phyloP scores from a whole-genome alignment of 2,113 vertebrate species.

The Crypturellus undulatus region DNA sequence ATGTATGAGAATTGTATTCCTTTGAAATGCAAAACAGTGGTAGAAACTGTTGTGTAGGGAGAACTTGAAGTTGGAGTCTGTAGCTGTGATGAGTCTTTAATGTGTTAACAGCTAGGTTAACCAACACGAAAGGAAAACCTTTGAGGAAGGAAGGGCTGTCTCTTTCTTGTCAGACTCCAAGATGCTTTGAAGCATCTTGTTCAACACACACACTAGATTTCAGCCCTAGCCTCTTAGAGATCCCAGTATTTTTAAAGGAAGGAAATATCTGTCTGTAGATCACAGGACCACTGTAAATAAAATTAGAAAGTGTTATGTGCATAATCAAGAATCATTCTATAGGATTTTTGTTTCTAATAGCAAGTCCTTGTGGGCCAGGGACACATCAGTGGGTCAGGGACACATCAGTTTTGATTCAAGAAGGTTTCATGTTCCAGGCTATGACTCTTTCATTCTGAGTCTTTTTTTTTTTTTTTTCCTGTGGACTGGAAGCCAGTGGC shows the following conservation, averaged over 20 bases:
- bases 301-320: not conserved
- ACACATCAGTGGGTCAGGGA: not conserved
- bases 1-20: not conserved
- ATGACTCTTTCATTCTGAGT: not conserved
- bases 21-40: not conserved
- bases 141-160: not conserved
- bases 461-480: not conserved
- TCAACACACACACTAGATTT: not conserved
- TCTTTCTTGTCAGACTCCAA: not conserved
- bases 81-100: not conserved
- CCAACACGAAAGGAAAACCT: not conserved
- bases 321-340: not conserved
- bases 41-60: not conserved
- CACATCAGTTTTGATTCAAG: not conserved
- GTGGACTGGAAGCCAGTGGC: not conserved
- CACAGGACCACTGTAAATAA: not conserved
- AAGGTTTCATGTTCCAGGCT: not conserved
- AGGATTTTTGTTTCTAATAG: not conserved
- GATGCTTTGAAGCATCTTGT: not conserved
- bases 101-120: not conserved
- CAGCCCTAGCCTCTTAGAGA: not conserved
- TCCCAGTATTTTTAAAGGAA: not conserved
- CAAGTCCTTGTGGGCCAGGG: not conserved
- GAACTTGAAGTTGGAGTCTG: not conserved
- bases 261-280: not conserved